Base-by-base conservation (phyloP, 1,140 invertebrate genomes). In the Adelges cooleyi region DNA sequence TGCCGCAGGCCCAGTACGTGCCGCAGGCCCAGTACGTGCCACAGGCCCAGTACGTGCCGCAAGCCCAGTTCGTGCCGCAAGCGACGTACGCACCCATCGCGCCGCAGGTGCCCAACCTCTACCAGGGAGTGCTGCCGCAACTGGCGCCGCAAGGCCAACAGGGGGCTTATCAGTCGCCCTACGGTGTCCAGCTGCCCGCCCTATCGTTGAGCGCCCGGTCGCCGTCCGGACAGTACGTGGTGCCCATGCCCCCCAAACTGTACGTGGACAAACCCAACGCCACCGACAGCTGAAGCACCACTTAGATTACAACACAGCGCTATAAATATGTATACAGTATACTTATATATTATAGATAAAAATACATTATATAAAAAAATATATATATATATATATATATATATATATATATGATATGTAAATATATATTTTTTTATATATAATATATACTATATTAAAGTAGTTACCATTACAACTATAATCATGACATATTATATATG, bases 191-290 rank as follows among this genome's bases (percentile, higher is more conserved):
- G 18, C 40, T 66, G 49, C 53, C 54, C 13, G 53, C 53, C 36
- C 13, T 56, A 13, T 0, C 36, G 25, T 6, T 56, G 49, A 10
- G 44, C 1, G 54, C 46, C 23, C 51, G 36, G 11, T 46, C 44
- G 27, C 36, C 44, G 23, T 59, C 65, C 17, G 65, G 67, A 6
- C 53, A 66, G 13, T 69, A 69, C 54, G 56, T 69, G 5, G 62
- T 69, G 23, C 68, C 68, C 9, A 68, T 65, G 54, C 68, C 68
- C 2, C 56, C 56, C 0, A 69, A 52, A 50, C 56, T 69, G 4
- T 69, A 68, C 65, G 65, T 68, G 42, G 68, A 69, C 46, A 62
- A 65, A 44, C 66, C 66, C 2, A 49, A 54, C 44, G 44, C 65
- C 13, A 56, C 65, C 6, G 1, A 46, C 10, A 17, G 56, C 4